These are phyloP conservation scores for Ceramica pisi DNA, from an alignment of 2,888 invertebrate species.

Conservation along the genomic window DNA sequence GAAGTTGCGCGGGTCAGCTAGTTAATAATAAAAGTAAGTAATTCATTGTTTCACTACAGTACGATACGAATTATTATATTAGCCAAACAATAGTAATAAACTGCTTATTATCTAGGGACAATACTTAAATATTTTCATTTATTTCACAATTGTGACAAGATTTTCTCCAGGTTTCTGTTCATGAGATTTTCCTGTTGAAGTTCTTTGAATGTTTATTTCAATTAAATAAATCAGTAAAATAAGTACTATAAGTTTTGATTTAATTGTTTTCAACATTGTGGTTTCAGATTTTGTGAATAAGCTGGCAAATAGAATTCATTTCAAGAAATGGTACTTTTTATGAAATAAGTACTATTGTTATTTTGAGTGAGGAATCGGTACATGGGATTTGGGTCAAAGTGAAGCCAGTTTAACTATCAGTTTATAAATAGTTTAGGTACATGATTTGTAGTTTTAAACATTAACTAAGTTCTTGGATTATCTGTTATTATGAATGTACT, in stretches of 20 bases:
- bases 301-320: conserved; percentile 9
- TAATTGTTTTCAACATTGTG: conserved; percentile 1
- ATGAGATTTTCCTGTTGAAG: neutral
- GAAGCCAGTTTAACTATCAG: neutral
- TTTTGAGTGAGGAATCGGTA: neutral
- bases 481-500: neutral
- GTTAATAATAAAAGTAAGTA: too few species aligned
- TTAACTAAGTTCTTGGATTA: neutral
- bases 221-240: neutral
- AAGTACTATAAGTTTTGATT: neutral
- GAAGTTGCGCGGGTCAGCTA: too few species aligned
- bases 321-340: neutral
- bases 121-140: too few species aligned
- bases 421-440: neutral
- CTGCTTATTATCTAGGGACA: too few species aligned
- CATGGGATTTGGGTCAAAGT: neutral
- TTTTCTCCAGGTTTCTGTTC: neutral
- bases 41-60: too few species aligned
- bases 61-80: too few species aligned
- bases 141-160: neutral
- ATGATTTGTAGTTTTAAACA: neutral
- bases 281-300: conserved; percentile 2
- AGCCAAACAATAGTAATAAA: too few species aligned
- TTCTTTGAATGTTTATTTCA: too few species aligned
- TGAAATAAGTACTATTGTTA: neutral